Evolutionary conservation across 2,113 vertebrate species (phyloP).

Genomic region (Argyrosomus japonicus): DNA sequence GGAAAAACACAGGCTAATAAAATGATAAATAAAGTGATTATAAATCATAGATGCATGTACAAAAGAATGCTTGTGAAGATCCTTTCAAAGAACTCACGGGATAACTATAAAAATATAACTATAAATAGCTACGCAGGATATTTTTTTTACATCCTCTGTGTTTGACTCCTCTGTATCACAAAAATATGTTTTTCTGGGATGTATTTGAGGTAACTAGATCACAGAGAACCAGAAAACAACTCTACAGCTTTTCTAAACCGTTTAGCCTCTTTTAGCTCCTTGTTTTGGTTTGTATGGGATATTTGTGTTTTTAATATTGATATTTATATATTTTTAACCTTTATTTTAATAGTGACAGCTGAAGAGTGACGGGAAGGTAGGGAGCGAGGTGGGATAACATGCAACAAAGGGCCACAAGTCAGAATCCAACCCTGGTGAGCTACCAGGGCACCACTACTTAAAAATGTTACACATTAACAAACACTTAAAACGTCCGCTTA

Average conservation of each 20-base stretch:
- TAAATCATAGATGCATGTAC: background rate
- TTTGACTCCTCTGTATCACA: background rate
- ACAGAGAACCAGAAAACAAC: background rate
- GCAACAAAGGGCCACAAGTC: too few species aligned
- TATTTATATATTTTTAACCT: too few species aligned
- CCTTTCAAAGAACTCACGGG: background rate
- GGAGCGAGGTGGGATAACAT: too few species aligned
- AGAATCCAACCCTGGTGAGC: too few species aligned
- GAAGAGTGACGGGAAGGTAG: too few species aligned
- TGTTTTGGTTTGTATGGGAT: background rate
- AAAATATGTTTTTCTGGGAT: background rate
- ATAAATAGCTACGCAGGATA: background rate
- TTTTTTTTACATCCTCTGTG: background rate
- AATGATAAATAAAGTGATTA: constrained; percentile 4
- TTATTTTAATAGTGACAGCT: too few species aligned
- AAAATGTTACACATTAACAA: background rate
- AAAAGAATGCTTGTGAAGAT: background rate
- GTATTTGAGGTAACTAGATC: background rate
- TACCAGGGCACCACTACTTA: too few species aligned
- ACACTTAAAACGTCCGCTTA: too few species aligned
- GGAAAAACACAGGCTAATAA: background rate
- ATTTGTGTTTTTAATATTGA: background rate
- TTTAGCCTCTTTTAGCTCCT: background rate
- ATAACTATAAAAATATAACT: too few species aligned
- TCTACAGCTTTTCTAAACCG: background rate